Evolutionary conservation across 2,888 invertebrate species (phyloP).

Genomic region (Stegophylla sp.): DNA sequence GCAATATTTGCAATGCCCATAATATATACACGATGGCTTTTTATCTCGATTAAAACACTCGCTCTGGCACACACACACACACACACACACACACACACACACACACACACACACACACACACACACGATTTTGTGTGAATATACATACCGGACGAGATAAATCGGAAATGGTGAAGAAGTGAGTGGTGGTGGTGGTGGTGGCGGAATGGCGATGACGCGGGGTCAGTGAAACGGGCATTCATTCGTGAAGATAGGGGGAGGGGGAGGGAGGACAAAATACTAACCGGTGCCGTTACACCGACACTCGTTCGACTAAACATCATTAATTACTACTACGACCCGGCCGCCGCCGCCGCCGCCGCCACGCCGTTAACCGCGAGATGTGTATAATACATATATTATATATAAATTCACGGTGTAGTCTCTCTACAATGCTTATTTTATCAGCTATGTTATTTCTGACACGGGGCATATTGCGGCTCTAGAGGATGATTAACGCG

Average conservation of each 20-base stretch:
- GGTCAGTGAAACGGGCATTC: too few relatives aligned
- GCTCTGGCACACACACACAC: too few relatives aligned
- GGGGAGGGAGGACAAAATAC: slow-evolving; percentile 16
- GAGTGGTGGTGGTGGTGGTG: background rate
- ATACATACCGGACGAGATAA: background rate
- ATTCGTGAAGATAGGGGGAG: too few relatives aligned
- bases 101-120: background rate
- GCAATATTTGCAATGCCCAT: too few relatives aligned
- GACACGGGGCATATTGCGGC: slow-evolving; percentile 17
- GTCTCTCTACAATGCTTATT: slow-evolving; percentile 13
- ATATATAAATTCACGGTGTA: too few relatives aligned
- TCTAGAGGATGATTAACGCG: slow-evolving; percentile 18
- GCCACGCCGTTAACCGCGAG: too few relatives aligned
- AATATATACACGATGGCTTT: too few relatives aligned
- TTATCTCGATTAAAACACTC: too few relatives aligned
- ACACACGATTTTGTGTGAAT: background rate
- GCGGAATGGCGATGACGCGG: too few relatives aligned
- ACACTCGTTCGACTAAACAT: slow-evolving; percentile 33
- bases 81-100: background rate
- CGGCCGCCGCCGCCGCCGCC: too few relatives aligned
- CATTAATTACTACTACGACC: slow-evolving; percentile 31
- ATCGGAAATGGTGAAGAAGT: background rate
- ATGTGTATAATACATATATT: too few relatives aligned
- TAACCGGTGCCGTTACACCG: slow-evolving; percentile 27
- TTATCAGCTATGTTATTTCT: slow-evolving; percentile 31